Base-by-base conservation (phyloP, 2,113 vertebrate genomes). In the Hippocampus barbouri region DNA sequence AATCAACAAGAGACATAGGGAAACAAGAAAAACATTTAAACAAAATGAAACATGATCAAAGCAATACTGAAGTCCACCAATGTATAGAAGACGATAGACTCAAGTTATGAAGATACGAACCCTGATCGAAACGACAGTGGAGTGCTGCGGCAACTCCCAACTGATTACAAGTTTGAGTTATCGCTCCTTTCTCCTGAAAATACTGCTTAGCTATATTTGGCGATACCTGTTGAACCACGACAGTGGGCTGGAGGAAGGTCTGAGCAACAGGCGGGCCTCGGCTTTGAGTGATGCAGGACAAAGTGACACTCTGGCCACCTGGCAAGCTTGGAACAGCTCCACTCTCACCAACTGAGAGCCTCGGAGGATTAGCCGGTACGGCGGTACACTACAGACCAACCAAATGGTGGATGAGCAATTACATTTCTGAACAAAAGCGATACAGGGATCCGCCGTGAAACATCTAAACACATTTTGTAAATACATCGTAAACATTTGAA, bases 191-290 rank as follows among this genome's bases (percentile, higher is more conserved):
- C 84, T 93, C 88, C 85, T 92, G 91, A 84, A 93, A 86, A 84
- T 89, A 87, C 62, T 91, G 92, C 83, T 92, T 92, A 66, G 89
- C 82, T 80, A 88, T 79, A 87, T 87, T 84, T 82, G 90, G 85
- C n/a, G 89, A 91, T 74, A 92, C 79, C 83, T 93, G 93, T 40
- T 91, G 79, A 84, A 91, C 90, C 86, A 92, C 76, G 72, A 87
- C 68, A 71, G 74, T 79, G 73, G 91, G 85, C 76, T 90, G 91
- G 84, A 90, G 84, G 83, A 92, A 86, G 27, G 78, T 84, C 85
- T 92, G 92, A 62, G 79, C 87, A 72, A 89, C 72, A 68, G 91
- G 80, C 54, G 80, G 85, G 16, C 88, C 90, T 83, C 86, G 88
- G 83, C 85, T 90, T 72, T 91, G 88, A 63, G 86, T 81, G 66